Base-by-base conservation (phyloP, 1,140 invertebrate species). In the Lethrus apterus region DNA sequence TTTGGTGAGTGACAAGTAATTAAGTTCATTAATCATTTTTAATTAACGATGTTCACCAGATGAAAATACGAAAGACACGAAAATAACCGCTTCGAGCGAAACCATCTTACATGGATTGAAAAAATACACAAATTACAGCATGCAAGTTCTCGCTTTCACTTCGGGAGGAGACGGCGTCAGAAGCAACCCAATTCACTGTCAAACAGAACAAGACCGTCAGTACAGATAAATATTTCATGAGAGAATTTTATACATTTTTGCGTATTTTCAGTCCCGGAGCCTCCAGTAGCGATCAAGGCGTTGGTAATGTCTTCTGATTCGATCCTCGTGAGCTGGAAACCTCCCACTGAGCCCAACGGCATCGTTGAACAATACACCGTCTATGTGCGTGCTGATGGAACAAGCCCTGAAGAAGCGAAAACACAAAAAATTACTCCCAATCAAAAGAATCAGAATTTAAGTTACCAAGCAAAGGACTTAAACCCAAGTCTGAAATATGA, bases 81-180 rank as follows among this genome's bases (percentile, higher is more conserved):
- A 92, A 67, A 92, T 89, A 51, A 90, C 87, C 33, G 83, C 90
- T 29, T 87, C 89, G 46, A 91, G 85, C 61, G 91, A 95, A 69
- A 93, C 91, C 1, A 92, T 93, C 60, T 75, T 94, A 4, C 86
- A 93, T 62, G 89, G 86, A 35, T 71, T 98, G 17, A 88, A 92
- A 66, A 95, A 95, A 65, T 97, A 85, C 66, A 97, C 93, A 1
- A 97, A 98, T 70, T 98, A 97, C 69, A 94, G 89, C 41, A 92
- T 98, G 79, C 89, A 95, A 76, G 90, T 97, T 23, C 68, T 96
- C 50, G 92, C 93, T 31, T 95, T 84, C 58, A 97, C 93, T 18
- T 86, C 89, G 34, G 93, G 91, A 47, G 94, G 94, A n/a, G 93
- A 96, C 65, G 94, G 93, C 45, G 90, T 94, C 21, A 80, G 87